Evolutionary conservation across 2,888 invertebrate genomes (phyloP).

Genomic region (Noctua fimbriata): DNA sequence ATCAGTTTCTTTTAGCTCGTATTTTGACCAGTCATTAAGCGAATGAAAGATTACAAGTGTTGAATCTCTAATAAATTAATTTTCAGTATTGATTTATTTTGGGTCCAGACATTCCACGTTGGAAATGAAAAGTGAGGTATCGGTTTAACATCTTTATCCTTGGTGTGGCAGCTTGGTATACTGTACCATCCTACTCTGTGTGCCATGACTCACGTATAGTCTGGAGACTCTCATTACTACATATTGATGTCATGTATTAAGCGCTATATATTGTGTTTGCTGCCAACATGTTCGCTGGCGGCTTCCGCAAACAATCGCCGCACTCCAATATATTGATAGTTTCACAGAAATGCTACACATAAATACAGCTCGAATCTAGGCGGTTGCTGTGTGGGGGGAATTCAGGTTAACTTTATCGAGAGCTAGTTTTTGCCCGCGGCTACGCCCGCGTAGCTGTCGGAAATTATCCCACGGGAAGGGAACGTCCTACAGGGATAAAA

Average conservation of each 20-base stretch:
- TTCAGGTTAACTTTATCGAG: background rate
- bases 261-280: background rate
- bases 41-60: too few relatives aligned
- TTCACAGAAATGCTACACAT: conserved; percentile 13
- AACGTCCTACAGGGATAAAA: background rate
- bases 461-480: background rate
- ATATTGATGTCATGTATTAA: conserved; percentile 18
- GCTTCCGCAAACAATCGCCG: conserved; percentile 59
- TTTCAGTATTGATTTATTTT: too few relatives aligned
- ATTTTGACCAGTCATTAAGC: too few relatives aligned
- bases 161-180: background rate
- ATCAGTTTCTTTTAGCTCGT: too few relatives aligned
- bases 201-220: conserved; percentile 42
- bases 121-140: too few relatives aligned
- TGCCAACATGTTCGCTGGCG: background rate
- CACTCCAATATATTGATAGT: conserved; percentile 28
- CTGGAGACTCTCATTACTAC: conserved; percentile 50
- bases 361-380: background rate
- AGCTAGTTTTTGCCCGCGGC: background rate
- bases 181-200: background rate
- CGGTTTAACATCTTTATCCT: too few relatives aligned
- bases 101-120: too few relatives aligned
- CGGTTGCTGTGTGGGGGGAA: background rate
- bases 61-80: too few relatives aligned
- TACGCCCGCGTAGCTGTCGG: background rate